Evolutionary conservation across 2,113 vertebrate species (phyloP).

Genomic region (Guaruba guarouba): DNA sequence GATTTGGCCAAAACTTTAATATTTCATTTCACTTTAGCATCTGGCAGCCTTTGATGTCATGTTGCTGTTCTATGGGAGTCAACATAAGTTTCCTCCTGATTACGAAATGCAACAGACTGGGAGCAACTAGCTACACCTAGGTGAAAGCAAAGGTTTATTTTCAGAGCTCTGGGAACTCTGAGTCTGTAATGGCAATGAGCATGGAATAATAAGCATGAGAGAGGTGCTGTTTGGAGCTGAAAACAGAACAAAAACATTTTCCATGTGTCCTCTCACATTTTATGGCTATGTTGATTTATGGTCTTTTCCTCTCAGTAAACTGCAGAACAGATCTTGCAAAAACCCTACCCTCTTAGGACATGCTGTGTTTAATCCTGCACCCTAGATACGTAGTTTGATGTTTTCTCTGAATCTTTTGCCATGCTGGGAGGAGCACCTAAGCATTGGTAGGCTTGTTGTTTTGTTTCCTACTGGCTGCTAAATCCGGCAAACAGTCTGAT

Average conservation of each 20-base stretch:
- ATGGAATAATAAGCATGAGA: neutral
- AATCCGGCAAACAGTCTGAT: neutral
- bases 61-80: neutral
- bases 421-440: neutral
- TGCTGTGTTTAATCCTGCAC: neutral
- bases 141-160: neutral
- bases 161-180: neutral
- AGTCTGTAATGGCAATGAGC: neutral
- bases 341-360: neutral
- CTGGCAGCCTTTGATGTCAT: neutral
- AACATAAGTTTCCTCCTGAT: neutral
- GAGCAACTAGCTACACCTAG: no score
- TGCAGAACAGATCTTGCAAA: neutral
- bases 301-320: neutral
- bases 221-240: neutral
- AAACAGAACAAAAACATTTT: neutral
- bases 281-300: neutral
- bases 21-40: neutral
- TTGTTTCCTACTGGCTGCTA: conserved; percentile 4
- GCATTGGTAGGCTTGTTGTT: neutral
- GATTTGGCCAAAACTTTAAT: neutral
- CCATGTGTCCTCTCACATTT: neutral
- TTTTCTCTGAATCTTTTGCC: neutral
- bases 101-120: neutral
- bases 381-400: neutral